Conservation (phyloP, 1,140 invertebrate species). For the Drosophila hydei region DNA sequence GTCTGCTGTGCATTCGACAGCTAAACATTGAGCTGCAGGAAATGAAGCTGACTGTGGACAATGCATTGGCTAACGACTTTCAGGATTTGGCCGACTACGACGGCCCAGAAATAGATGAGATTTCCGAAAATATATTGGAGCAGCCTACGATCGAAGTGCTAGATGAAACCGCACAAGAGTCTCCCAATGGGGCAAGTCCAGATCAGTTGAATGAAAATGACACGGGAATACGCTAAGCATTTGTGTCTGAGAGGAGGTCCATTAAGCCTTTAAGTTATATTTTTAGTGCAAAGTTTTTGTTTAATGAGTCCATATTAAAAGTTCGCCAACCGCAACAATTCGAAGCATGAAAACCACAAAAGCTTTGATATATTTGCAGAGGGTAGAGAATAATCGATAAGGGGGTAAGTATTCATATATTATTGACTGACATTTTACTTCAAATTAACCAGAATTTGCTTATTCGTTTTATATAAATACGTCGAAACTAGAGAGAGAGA, state of each 20-base stretch:
- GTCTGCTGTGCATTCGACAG: conserved; percentile 11
- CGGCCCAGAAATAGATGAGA: too few relatives aligned
- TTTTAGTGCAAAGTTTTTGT: background rate
- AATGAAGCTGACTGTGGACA: conserved; percentile 38
- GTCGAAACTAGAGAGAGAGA: too few relatives aligned
- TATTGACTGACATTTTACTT: too few relatives aligned
- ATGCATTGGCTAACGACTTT: conserved; percentile 1
- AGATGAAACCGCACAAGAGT: background rate
- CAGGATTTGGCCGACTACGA: background rate
- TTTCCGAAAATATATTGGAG: too few relatives aligned
- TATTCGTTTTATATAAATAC: too few relatives aligned
- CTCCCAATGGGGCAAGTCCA: too few relatives aligned
- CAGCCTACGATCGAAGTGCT: background rate
- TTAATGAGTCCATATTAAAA: background rate
- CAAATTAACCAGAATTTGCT: too few relatives aligned
- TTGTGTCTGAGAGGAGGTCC: too few relatives aligned
- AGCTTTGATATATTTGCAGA: background rate
- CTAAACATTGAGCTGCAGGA: conserved; percentile 34
- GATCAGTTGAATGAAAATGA: too few relatives aligned
- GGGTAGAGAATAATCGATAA: background rate
- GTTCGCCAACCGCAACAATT: background rate
- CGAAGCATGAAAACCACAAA: background rate
- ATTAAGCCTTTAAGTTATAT: background rate
- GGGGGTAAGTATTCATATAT: background rate
- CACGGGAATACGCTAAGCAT: too few relatives aligned